Conservation (phyloP, 2,888 invertebrate species). For the Cinara cedri region DNA sequence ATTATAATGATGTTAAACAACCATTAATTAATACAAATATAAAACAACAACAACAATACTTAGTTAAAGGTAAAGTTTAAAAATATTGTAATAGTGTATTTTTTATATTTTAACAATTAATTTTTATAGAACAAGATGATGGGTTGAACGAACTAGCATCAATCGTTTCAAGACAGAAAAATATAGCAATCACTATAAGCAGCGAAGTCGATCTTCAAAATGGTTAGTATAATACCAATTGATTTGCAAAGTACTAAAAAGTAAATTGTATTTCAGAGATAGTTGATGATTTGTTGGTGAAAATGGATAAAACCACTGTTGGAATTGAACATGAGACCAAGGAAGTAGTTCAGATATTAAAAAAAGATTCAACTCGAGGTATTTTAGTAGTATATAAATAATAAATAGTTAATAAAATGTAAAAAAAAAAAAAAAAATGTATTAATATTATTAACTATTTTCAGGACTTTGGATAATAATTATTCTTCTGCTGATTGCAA, state of each 20-base stretch:
- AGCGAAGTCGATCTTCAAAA: conserved; percentile 80
- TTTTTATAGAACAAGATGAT: conserved; percentile 72
- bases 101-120: background rate
- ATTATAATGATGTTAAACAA: conserved; percentile 27
- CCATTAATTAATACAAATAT: conserved; percentile 23
- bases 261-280: conserved; percentile 67
- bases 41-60: conserved; percentile 42
- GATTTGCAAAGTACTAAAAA: background rate
- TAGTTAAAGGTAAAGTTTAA: conserved; percentile 30
- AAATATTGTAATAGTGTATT: background rate
- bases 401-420: conserved; percentile 29
- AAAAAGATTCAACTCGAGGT: conserved; percentile 76
- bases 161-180: conserved; percentile 77
- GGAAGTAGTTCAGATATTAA: conserved; percentile 70
- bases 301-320: conserved; percentile 75
- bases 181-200: conserved; percentile 76
- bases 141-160: conserved; percentile 77
- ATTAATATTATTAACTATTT: conserved; percentile 59
- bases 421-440: background rate
- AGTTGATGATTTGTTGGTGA: conserved; percentile 76
- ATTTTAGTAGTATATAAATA: conserved; percentile 61
- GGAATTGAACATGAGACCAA: conserved; percentile 72
- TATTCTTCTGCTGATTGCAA: conserved; percentile 72
- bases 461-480: conserved; percentile 76
- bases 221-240: conserved; percentile 65